Evolutionary conservation across 2,888 invertebrate genomes (phyloP).

Genomic region (Syrphus vitripennis): DNA sequence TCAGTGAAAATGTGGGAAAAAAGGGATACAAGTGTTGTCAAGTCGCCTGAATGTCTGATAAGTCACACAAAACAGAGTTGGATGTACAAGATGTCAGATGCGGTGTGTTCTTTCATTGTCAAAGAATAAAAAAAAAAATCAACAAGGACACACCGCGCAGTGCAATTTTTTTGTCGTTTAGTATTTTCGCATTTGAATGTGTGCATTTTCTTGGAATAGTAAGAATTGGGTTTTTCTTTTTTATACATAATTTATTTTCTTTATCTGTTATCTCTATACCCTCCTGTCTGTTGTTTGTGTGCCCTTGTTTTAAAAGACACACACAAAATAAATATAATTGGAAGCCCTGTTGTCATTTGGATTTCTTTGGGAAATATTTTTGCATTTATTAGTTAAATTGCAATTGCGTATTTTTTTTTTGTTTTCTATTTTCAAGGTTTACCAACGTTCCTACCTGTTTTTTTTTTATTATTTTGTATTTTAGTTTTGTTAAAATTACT

Average conservation of each 20-base stretch:
- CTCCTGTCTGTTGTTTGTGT: background rate
- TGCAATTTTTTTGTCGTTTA: background rate
- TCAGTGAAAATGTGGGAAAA: conserved; percentile 25
- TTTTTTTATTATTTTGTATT: background rate
- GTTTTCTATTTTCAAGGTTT: background rate
- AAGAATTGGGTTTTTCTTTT: conserved; percentile 23
- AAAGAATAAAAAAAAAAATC: background rate
- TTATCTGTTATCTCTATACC: no score
- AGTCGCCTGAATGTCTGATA: conserved; percentile 62
- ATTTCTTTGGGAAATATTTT: background rate
- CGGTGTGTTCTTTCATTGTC: conserved; percentile 38
- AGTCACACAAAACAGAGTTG: conserved; percentile 17
- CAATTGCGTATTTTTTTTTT: background rate
- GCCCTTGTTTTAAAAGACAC: background rate
- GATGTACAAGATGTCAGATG: background rate
- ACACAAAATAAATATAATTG: conserved; percentile 21
- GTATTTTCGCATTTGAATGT: conserved; percentile 26
- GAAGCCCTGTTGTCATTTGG: conserved; percentile 33
- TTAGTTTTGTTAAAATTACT: background rate
- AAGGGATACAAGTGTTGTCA: conserved; percentile 43
- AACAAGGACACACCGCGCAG: background rate
- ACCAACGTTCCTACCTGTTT: background rate
- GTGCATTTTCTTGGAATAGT: conserved; percentile 16
- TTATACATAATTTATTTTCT: background rate
- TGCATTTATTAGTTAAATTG: conserved; percentile 39